phyloP scores from a whole-genome alignment of 1,140 invertebrate genomes.

The Papilio polyxenes region DNA sequence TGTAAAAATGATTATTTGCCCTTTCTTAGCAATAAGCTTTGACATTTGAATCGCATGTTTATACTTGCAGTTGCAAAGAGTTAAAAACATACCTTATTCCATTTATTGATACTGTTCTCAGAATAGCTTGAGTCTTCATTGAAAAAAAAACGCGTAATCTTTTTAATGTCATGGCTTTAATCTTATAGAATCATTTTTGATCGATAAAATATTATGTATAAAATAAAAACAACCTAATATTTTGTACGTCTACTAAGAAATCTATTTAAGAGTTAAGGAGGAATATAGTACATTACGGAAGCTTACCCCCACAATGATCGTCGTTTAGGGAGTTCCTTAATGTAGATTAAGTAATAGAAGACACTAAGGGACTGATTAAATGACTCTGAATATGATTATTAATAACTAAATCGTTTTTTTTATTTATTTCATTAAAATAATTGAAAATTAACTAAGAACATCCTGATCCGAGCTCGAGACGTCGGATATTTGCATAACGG shows the following conservation, averaged over 20 bases:
- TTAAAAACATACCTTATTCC: background rate
- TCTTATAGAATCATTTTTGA: no score
- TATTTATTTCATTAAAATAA: no score
- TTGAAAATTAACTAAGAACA: background rate
- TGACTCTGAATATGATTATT: background rate
- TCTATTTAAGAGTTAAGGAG: no score
- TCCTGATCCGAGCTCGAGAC: slow-evolving; percentile 22
- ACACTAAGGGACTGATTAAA: background rate
- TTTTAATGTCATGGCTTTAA: background rate
- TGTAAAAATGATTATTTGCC: slow-evolving; percentile 29
- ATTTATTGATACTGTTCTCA: background rate
- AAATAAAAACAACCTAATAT: no score
- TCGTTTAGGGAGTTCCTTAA: no score
- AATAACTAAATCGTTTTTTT: background rate
- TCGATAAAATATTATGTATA: no score
- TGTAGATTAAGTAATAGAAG: no score
- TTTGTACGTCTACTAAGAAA: no score
- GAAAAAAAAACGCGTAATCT: background rate
- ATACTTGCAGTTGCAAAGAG: background rate
- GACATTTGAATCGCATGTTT: slow-evolving; percentile 36
- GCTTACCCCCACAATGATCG: no score
- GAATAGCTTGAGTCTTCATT: background rate
- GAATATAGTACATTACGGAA: no score
- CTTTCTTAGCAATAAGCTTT: slow-evolving; percentile 11
- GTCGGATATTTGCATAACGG: slow-evolving; percentile 63